Evolutionary conservation across 2,113 vertebrate species (phyloP), one percentile per base, ranked within the genome.

Genomic region (Seriola quinqueradiata): DNA sequence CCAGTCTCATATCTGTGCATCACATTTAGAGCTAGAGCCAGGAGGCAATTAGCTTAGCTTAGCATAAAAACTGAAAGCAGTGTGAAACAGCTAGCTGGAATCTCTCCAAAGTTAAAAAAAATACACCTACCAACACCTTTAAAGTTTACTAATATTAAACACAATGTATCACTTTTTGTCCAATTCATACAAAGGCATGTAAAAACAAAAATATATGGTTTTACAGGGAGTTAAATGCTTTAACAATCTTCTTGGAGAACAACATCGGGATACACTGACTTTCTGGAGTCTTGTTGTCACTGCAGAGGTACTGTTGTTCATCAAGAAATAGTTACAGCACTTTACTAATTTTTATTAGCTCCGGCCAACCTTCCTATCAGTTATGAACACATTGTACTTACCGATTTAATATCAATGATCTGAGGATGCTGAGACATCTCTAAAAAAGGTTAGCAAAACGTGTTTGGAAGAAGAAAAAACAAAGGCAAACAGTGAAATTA

Each of bases 111-210:
- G 44, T 63, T 46, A 3, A 60, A 3, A 60, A 40, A 54, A 42
- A 55, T 74, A 59, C 14, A 19, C 6, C 36, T 54, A 21, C 21
- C 48, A 66, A 25, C 46, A 52, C 2, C 36, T 57, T 4, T 54
- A 25, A 79, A 71, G 12, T 34, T 64, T 13, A 46, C 23, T 34
- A 40, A 66, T 75, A 10, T 54, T 74, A 11, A 65, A 66, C 40
- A 64, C 34, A 71, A 17, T 46, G 40, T 25, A 73, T 68, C 23
- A 23, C 40, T 40, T 70, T 70, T 58, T 64, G 58, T 59, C 38
- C 68, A 66, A 70, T 63, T 23, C 8, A 9, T 32, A 25, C 40
- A 54, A 25, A 52, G 25, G 38, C 42, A 50, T 63, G n/a, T 75
- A 66, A 76, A 75, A 77, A 23, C 21, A 66, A 64, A 34, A 19